Evolutionary conservation across 2,888 invertebrate species (phyloP).

Genomic region (Hirtodrosophila duncani): DNA sequence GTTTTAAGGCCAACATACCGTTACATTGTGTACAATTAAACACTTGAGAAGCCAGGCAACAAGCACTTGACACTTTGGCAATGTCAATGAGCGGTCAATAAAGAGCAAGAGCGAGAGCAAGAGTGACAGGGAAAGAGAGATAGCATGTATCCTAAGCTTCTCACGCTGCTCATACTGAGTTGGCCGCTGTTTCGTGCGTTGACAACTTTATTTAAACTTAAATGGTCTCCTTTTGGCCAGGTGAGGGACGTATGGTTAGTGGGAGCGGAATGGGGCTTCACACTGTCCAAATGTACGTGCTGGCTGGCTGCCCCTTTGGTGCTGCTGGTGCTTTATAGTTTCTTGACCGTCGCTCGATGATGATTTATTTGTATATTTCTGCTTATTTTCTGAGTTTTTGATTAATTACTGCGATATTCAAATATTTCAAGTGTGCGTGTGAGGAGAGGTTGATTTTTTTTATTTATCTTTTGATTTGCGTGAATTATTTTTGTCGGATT

Average conservation of each 20-base stretch:
- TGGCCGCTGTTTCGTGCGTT: slow-evolving; percentile 53
- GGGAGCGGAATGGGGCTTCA: not conserved
- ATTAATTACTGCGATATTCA: slow-evolving; percentile 69
- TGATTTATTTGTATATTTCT: slow-evolving; percentile 60
- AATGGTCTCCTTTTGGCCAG: slow-evolving; percentile 60
- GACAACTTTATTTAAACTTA: slow-evolving; percentile 65
- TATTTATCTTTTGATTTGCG: no score
- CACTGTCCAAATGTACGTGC: slow-evolving; percentile 28
- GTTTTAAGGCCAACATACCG: no score
- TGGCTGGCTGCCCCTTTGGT: slow-evolving; percentile 39
- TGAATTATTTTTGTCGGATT: no score
- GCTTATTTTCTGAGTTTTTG: slow-evolving; percentile 50
- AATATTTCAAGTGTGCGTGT: slow-evolving; percentile 61
- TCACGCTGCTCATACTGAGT: no score
- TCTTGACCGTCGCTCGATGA: slow-evolving; percentile 67
- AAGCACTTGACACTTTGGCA: slow-evolving; percentile 31
- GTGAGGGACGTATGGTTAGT: not conserved
- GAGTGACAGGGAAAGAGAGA: slow-evolving; percentile 14
- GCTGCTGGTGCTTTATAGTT: slow-evolving; percentile 69
- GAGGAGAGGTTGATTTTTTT: no score
- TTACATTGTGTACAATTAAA: slow-evolving; percentile 39
- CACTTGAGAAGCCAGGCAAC: slow-evolving; percentile 36
- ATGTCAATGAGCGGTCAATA: not conserved
- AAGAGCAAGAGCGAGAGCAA: not conserved
- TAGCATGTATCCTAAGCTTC: slow-evolving; percentile 50